phyloP scores from a whole-genome alignment of 2,888 invertebrate species.

The Penaeus monodon region DNA sequence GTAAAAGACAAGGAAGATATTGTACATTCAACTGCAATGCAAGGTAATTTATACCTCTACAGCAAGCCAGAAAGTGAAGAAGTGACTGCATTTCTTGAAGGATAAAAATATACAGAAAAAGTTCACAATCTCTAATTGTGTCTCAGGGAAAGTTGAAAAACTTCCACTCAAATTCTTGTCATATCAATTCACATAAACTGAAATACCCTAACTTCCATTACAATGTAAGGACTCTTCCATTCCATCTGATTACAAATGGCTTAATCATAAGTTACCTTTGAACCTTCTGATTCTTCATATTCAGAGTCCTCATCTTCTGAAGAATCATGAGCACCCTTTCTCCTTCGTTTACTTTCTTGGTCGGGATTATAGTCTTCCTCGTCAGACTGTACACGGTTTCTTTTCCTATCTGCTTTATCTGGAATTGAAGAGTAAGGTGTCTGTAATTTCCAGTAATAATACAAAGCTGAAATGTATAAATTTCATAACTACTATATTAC shows the following conservation, averaged over 20 bases:
- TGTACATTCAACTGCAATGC: too few relatives aligned
- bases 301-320: conserved; percentile 67
- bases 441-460: not conserved
- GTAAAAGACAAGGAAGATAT: too few relatives aligned
- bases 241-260: not conserved
- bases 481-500: not conserved
- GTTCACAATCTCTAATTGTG: too few relatives aligned
- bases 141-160: too few relatives aligned
- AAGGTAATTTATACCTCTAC: too few relatives aligned
- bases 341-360: conserved; percentile 63
- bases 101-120: too few relatives aligned
- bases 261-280: not conserved
- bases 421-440: not conserved
- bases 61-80: too few relatives aligned
- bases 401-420: conserved; percentile 62
- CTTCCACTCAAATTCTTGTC: too few relatives aligned
- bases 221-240: not conserved
- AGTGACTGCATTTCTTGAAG: too few relatives aligned
- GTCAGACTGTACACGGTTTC: conserved; percentile 55
- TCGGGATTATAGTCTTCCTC: conserved; percentile 66
- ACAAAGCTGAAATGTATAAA: not conserved
- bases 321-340: conserved; percentile 41
- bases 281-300: conserved; percentile 5
- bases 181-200: too few relatives aligned
- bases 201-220: too few relatives aligned